phyloP scores from a whole-genome alignment of 2,888 invertebrate genomes.

The Leptinotarsa peninsularis region DNA sequence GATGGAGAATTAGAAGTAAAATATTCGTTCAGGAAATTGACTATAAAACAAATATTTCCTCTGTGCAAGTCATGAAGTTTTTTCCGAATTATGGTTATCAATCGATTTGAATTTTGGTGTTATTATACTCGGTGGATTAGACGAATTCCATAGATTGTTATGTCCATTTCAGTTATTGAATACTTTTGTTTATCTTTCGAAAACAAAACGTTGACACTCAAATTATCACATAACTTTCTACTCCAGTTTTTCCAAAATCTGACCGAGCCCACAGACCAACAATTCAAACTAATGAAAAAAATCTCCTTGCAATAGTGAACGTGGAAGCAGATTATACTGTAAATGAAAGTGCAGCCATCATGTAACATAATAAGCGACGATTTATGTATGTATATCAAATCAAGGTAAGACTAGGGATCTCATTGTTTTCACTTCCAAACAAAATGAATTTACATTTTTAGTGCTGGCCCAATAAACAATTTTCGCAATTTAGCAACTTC shows the following conservation, averaged over 20 bases:
- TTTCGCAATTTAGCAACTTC: conserved; percentile 29
- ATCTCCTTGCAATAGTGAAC: conserved; percentile 36
- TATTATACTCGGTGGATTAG: too few species aligned
- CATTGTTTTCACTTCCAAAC: conserved; percentile 26
- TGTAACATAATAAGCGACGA: conserved; percentile 24
- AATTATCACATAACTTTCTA: too few species aligned
- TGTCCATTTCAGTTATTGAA: too few species aligned
- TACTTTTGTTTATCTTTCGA: too few species aligned
- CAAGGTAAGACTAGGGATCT: conserved; percentile 10
- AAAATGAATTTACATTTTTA: conserved; percentile 27
- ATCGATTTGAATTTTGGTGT: too few species aligned
- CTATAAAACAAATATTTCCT: too few species aligned
- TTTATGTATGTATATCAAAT: conserved; percentile 6
- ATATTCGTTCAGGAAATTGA: too few species aligned
- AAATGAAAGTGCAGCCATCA: conserved; percentile 44
- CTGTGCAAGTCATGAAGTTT: too few species aligned
- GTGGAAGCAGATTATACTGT: conserved; percentile 39
- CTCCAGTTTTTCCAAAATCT: neutral
- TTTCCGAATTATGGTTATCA: too few species aligned
- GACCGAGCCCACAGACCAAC: conserved; percentile 16
- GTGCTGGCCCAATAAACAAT: conserved; percentile 18
- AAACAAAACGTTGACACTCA: too few species aligned
- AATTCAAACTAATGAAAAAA: conserved; percentile 23
- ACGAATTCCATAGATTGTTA: too few species aligned
- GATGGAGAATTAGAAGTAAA: too few species aligned